Percentiles rank a stretch among this genome's conserved stretches.
Evolutionary conservation across 2,113 vertebrate species (phyloP).

Genomic region (Furnarius figulus): DNA sequence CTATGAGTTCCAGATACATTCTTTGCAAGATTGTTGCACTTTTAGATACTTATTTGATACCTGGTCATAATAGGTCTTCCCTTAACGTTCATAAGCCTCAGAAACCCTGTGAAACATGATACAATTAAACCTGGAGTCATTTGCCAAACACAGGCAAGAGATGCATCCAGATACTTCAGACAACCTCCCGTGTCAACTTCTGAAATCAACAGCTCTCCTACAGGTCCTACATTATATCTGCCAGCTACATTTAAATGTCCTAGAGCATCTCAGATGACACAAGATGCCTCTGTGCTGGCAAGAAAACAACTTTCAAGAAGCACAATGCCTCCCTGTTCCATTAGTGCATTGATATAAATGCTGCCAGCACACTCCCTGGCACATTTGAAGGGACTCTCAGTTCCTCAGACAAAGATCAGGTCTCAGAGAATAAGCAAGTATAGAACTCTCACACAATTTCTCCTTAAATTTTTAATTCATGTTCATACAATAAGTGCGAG

Average conservation of each 20-base stretch:
- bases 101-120: background rate
- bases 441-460: background rate
- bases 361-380: background rate
- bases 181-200: background rate
- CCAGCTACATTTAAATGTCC: background rate
- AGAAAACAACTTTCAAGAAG: background rate
- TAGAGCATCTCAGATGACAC: background rate
- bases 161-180: background rate
- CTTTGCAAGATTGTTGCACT: background rate
- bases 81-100: background rate
- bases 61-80: background rate
- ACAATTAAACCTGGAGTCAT: background rate
- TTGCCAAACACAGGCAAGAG: background rate
- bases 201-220: background rate
- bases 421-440: background rate
- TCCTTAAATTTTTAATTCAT: background rate
- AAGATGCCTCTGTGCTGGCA: background rate
- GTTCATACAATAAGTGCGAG: background rate
- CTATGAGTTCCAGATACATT: background rate
- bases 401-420: background rate
- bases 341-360: rapidly evolving
- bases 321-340: background rate
- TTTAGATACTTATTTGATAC: background rate
- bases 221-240: background rate
- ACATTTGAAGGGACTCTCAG: background rate